Conservation (phyloP, 2,113 vertebrate species). For the Rhinichthys klamathensis region DNA sequence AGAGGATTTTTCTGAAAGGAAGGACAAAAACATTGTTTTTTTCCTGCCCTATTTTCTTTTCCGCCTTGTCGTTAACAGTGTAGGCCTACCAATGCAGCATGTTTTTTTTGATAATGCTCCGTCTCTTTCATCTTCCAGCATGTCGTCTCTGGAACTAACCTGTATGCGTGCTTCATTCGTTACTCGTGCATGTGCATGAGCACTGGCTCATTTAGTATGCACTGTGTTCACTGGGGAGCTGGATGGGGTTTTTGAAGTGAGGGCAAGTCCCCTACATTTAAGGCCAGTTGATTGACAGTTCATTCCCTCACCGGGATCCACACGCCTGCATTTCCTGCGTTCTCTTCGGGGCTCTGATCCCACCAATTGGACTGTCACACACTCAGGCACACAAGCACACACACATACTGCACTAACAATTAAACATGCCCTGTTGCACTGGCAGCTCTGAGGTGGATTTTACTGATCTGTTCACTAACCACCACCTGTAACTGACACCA, state of each 20-base stretch:
- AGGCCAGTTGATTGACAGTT: slow-evolving; percentile 19
- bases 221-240: not conserved
- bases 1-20: slow-evolving; percentile 9
- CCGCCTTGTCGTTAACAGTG: not conserved
- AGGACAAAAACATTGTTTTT: not conserved
- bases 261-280: slow-evolving; percentile 6
- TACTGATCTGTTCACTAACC: not conserved
- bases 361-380: slow-evolving; percentile 16
- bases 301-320: not conserved
- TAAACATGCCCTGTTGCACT: not conserved
- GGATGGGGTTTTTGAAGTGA: slow-evolving; percentile 4
- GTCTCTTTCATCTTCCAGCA: slow-evolving; percentile 4
- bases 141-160: slow-evolving; percentile 14
- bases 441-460: not conserved
- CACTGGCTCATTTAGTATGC: slow-evolving; percentile 1
- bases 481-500: slow-evolving; percentile 19
- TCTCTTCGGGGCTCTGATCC: slow-evolving; percentile 13
- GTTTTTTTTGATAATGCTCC: not conserved
- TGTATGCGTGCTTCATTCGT: not conserved
- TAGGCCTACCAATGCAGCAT: not conserved
- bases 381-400: not conserved
- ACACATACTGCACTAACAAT: not conserved
- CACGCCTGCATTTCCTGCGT: not conserved
- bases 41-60: not conserved
- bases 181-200: not conserved